phyloP scores from a whole-genome alignment of 1,140 invertebrate species.

The Drosophila tani region DNA sequence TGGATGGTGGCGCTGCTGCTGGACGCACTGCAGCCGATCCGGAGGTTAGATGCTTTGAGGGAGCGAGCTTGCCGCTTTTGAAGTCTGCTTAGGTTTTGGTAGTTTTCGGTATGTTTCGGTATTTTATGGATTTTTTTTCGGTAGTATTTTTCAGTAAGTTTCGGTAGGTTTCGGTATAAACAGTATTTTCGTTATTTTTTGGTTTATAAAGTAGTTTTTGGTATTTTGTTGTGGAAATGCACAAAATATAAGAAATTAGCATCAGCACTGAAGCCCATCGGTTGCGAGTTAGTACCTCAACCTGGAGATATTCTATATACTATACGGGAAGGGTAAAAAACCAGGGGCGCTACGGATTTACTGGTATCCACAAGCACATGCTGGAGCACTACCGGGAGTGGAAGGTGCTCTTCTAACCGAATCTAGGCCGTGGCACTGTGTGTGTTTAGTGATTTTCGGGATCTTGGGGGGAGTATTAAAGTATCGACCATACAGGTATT shows the following conservation, averaged over 20 bases:
- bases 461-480: conserved; percentile 10
- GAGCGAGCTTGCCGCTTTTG: conserved; percentile 56
- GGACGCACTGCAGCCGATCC: conserved; percentile 24
- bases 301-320: conserved; percentile 3
- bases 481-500: conserved; percentile 7
- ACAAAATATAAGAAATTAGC: conserved; percentile 52
- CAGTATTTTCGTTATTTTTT: conserved; percentile 10
- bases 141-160: conserved; percentile 5
- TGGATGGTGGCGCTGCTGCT: conserved; percentile 2
- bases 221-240: conserved; percentile 17
- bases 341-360: background rate
- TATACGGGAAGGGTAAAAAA: conserved; percentile 3
- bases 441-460: conserved; percentile 10
- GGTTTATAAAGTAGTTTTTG: conserved; percentile 6
- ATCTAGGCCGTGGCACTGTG: background rate
- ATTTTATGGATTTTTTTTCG: too few relatives aligned
- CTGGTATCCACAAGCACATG: conserved; percentile 9
- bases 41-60: conserved; percentile 27
- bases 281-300: conserved; percentile 48
- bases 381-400: background rate
- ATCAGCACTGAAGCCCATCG: conserved; percentile 30
- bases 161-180: too few relatives aligned
- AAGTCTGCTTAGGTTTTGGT: conserved; percentile 51
- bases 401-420: conserved; percentile 10
- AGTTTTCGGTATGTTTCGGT: conserved; percentile 31